Base-by-base conservation (phyloP, 1,140 invertebrate genomes). In the Caenorhabditis briggsae region DNA sequence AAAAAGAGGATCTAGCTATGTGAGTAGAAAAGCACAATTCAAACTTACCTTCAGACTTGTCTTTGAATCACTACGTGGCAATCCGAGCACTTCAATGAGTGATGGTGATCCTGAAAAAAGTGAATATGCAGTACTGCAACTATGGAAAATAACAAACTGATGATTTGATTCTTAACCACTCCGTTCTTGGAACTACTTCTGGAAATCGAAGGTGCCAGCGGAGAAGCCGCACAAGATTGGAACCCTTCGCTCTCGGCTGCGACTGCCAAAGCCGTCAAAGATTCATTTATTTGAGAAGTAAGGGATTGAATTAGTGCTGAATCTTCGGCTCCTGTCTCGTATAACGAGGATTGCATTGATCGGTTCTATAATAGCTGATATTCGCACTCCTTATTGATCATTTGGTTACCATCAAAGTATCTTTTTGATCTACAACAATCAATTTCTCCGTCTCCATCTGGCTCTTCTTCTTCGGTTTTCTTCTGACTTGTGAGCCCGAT, bases 21-120 rank as follows among this genome's bases (percentile, higher is more conserved):
- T 48, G 43, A 78, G 46, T 48, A 7, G 16, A 78, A 20, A 50
- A 14, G 50, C 9, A 74, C 5, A 33, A 50, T 48, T 48, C 33
- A 41, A 59, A 83, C 82, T 83, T 83, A 83, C 82, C 82, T 83
- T 83, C 58, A 83, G 20, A 58, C 46, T 83, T 59, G 82, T 58
- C 25, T 83, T 83, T 18, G 58, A 83, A 23, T 78, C 70, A 53
- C 46, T 78, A n/a, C 83, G 83, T 20, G 83, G 59, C 46, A 85
- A 25, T 9, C 84, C 84, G 9, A 65, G 84, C 6, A 85, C 84
- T 61, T 85, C 84, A 11, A 85, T 58, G 5, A 85, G 33, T 23
- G 84, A 85, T 53, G 84, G 84, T 8, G 61, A 74, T 65, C 74
- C 84, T 85, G 50, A 23, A 85, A 41, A n/a, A 12, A 25, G 6